These are phyloP conservation scores for Phthorimaea operculella DNA, from an alignment of 1,140 invertebrate species.

Conservation along the genomic window DNA sequence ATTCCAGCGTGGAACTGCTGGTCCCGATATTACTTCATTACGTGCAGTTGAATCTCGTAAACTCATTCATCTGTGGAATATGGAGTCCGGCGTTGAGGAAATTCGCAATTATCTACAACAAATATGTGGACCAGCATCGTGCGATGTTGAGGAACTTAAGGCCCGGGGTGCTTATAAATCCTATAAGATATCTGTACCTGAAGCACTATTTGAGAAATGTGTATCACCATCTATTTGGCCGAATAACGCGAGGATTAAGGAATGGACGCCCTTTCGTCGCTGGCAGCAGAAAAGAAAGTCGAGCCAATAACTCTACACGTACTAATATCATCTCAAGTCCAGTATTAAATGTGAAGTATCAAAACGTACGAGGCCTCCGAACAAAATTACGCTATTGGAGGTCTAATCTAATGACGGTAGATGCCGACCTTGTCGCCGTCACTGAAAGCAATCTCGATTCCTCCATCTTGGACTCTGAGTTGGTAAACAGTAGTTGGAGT, in stretches of 20 bases:
- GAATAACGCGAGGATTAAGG: constrained; percentile 2
- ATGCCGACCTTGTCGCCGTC: constrained; percentile 3
- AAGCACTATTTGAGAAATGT: neutral
- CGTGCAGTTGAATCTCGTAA: neutral
- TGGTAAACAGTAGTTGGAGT: neutral
- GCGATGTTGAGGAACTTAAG: neutral
- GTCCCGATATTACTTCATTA: neutral
- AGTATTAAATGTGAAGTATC: neutral
- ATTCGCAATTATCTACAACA: neutral
- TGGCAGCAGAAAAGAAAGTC: too few species aligned
- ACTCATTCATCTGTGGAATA: neutral
- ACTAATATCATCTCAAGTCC: too few species aligned
- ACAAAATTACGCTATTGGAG: constrained; percentile 3
- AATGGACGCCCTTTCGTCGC: neutral
- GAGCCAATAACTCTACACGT: too few species aligned
- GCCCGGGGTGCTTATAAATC: neutral
- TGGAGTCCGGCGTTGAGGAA: neutral
- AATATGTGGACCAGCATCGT: neutral
- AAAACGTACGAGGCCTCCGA: neutral
- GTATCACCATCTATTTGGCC: constrained; percentile 1
- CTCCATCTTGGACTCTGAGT: neutral
- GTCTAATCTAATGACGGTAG: neutral
- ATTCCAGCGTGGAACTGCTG: neutral
- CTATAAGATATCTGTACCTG: neutral
- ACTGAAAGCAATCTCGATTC: constrained; percentile 7